phyloP scores from a whole-genome alignment of 2,888 invertebrate species.

The Oxyteleia sp. region DNA sequence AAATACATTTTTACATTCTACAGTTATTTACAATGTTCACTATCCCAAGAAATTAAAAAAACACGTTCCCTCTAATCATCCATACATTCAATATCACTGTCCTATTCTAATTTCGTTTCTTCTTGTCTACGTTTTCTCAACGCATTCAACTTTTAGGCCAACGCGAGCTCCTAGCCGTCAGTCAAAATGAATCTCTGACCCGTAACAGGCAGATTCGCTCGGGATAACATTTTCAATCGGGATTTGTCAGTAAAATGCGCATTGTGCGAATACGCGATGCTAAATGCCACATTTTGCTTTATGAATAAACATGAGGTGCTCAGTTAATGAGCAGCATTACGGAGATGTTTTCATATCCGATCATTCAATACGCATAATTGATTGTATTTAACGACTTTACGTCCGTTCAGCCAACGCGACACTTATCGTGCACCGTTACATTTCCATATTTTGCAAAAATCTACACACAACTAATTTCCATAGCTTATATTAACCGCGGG shows the following conservation, averaged over 20 bases:
- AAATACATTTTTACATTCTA: no score
- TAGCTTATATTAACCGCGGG: constrained; percentile 29
- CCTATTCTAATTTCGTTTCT: no score
- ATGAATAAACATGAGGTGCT: constrained; percentile 65
- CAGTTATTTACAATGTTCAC: no score
- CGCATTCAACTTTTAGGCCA: not conserved
- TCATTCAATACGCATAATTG: constrained; percentile 62
- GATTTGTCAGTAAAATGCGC: constrained; percentile 45
- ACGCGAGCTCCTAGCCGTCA: constrained; percentile 6
- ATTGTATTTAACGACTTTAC: constrained; percentile 52
- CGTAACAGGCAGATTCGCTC: constrained; percentile 30
- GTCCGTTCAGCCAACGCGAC: constrained; percentile 15
- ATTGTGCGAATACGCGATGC: constrained; percentile 50
- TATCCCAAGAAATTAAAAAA: no score
- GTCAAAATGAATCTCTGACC: constrained; percentile 44
- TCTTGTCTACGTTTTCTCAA: not conserved
- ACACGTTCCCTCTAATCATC: no score
- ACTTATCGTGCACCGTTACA: constrained; percentile 36
- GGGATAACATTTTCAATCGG: constrained; percentile 39
- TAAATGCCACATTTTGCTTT: constrained; percentile 51
- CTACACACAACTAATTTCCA: constrained; percentile 47
- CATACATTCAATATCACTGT: no score
- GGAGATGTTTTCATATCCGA: constrained; percentile 52
- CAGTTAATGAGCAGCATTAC: constrained; percentile 60
- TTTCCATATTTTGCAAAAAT: constrained; percentile 36